These are phyloP conservation scores for Limnothrissa miodon DNA, from an alignment of 2,113 vertebrate species.

Conservation along the genomic window DNA sequence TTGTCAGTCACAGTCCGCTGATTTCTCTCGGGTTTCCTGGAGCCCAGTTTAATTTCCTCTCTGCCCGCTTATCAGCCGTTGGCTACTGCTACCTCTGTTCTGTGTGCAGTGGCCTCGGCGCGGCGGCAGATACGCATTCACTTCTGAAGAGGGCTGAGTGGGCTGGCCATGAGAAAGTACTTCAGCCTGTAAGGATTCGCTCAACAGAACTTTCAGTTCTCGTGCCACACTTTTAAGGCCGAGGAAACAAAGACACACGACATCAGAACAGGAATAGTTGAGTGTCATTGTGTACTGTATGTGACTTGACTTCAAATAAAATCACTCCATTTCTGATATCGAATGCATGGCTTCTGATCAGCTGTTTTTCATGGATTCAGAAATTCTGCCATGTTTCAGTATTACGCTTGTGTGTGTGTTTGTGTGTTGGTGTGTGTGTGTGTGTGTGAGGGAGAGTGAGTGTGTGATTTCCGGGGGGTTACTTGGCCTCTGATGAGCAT, in stretches of 20 bases:
- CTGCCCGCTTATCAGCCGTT: background rate
- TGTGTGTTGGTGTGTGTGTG: slow-evolving; percentile 20
- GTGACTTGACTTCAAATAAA: too few relatives aligned
- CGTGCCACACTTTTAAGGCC: background rate
- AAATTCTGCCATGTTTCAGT: background rate
- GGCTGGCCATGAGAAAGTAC: background rate
- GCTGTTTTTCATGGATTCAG: too few relatives aligned
- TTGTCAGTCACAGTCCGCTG: background rate
- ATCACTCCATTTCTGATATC: background rate
- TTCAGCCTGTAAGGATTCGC: background rate
- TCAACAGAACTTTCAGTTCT: background rate
- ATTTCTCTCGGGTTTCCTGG: background rate
- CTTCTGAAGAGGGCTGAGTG: background rate
- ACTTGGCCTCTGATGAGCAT: background rate
- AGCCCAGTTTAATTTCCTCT: background rate
- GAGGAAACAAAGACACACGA: background rate
- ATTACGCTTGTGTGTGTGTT: slow-evolving; percentile 9
- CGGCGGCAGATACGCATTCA: background rate
- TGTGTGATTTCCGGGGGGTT: background rate
- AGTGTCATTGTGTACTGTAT: too few relatives aligned
- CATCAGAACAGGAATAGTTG: background rate
- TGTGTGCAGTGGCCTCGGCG: background rate
- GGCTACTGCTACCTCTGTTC: background rate
- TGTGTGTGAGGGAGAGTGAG: background rate
- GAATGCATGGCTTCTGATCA: background rate